Evolutionary conservation across 2,113 vertebrate species (phyloP), one percentile per base, ranked within the genome.

Genomic region (Rana temporaria): DNA sequence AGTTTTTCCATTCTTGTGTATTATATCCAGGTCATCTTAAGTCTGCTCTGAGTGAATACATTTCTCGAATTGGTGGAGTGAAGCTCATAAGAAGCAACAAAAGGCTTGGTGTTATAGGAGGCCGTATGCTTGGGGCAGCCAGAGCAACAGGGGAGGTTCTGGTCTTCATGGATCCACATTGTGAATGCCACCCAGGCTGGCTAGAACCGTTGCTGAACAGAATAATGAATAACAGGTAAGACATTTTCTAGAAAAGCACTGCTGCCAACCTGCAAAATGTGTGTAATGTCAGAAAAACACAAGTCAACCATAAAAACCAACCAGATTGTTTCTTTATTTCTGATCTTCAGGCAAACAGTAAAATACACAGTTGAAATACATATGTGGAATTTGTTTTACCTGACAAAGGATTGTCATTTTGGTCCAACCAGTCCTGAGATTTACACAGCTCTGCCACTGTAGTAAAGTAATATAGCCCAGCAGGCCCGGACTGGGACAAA

Each of bases 121-220:
- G 95, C 38, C 94, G 94, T 22, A 91, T 93, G 89, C 86, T 97
- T 12, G 97, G 96, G 48, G 95, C 97, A 14, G 90, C 94, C 74
- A 87, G 93, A 67, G 96, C 96, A 24, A 84, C 89, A 0, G 96
- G 95, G 1, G 95, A 96, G 0, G 93, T 96, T 68, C 88, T 98
- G 7, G 81, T 98, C 87, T 97, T 98, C 89, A 95, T 97, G 94
- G 95, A 97, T 72, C 93, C 96, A 1, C 96, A 95, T 89, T 96
- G 95, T 20, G 95, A 97, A 84, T 97, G 96, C 64, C 94, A 95
- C 84, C 91, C 85, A 0, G 95, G 95, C 63, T 98, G 97, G 97
- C 89, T 98, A 86, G 95, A 97, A 19, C 96, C 97, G 1, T 92
- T 98, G 56, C 89, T 98, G 81, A 91, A 93, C 88, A 94, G 95